Base-by-base conservation (phyloP, 2,888 invertebrate species). In the Caenorhabditis sulstoni region DNA sequence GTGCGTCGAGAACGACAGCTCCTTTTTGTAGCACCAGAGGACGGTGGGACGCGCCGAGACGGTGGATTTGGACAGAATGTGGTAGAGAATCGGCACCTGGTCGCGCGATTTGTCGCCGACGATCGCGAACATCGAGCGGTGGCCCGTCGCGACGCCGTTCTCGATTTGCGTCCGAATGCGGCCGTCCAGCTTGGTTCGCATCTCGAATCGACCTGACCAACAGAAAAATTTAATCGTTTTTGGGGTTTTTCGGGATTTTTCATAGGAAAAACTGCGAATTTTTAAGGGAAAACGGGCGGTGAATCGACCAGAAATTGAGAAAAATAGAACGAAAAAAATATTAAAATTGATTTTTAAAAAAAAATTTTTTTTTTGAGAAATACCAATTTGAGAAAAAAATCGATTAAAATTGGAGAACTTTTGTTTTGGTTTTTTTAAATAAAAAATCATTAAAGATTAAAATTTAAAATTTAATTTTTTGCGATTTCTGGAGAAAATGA, bases 1-100 rank as follows among this genome's bases (percentile, higher is more conserved):
- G 90, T 97, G 95, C 90, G 96, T 95, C 92, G 94, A 95, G 84
- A 95, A 95, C 29, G 95, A 95, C 86, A 96, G 93, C 90, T 96
- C 95, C 94, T 97, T 93, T 88, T 99, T 99, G 91, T 99, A 99
- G 91, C 99, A 99, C 99, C 99, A 99, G 11, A 99, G 92, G 0
- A 99, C 96, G 50, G 94, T 94, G 0, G 98, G 98, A 47, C 97
- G 93, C 0, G 96, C 94, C 91, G 96, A 96, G 0, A 97, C 94
- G 59, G 94, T 94, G 0, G 97, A 95, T 92, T 99, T 99, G 0
- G 96, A 94, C 52, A 99, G 92, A 94, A 99, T 97, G 90, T 99
- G 97, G 92, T 99, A 97, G 3, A 99, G 92, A 90, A 97, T 95
- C 5, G 97, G 96, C 14, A 95, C 96, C 93, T 98, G 97, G 92